Conservation (phyloP, 1,140 invertebrate species). For the Dinoponera quadriceps region DNA sequence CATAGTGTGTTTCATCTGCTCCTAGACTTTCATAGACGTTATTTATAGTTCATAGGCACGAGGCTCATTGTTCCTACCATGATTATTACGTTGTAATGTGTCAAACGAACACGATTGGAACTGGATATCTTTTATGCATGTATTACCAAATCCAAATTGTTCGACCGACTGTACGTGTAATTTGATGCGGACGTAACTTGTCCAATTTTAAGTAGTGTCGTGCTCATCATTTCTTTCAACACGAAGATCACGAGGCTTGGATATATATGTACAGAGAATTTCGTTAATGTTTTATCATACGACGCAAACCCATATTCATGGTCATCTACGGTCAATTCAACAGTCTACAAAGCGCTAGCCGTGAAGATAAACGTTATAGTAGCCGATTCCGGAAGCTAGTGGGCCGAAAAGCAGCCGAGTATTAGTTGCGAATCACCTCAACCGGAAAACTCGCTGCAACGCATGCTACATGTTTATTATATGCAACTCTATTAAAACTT, state of each 20-base stretch:
- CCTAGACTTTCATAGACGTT: conserved; percentile 29
- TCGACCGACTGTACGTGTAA: conserved; percentile 7
- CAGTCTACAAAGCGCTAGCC: neutral
- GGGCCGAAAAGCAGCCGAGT: conserved; percentile 12
- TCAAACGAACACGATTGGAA: conserved; percentile 33
- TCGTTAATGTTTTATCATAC: conserved; percentile 14
- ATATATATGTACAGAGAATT: conserved; percentile 8
- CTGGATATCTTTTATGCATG: conserved; percentile 40
- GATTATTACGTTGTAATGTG: conserved; percentile 36
- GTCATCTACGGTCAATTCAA: conserved; percentile 26
- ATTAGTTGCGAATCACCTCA: conserved; percentile 33
- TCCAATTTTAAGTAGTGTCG: conserved; percentile 9
- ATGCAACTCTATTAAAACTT: conserved; percentile 42
- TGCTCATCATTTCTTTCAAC: neutral
- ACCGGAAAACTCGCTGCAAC: conserved; percentile 41
- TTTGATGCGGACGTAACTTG: conserved; percentile 2
- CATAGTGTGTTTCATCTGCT: conserved; percentile 29
- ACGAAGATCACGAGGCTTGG: neutral
- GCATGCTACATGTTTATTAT: conserved; percentile 55
- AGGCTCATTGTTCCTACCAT: conserved; percentile 18
- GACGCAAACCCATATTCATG: conserved; percentile 21
- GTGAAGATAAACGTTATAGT: conserved; percentile 30
- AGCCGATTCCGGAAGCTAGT: conserved; percentile 33
- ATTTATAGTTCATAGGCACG: neutral
- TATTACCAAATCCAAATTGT: neutral